These are phyloP conservation scores for Erebia aethiops DNA, from an alignment of 2,888 invertebrate genomes.

Conservation along the genomic window DNA sequence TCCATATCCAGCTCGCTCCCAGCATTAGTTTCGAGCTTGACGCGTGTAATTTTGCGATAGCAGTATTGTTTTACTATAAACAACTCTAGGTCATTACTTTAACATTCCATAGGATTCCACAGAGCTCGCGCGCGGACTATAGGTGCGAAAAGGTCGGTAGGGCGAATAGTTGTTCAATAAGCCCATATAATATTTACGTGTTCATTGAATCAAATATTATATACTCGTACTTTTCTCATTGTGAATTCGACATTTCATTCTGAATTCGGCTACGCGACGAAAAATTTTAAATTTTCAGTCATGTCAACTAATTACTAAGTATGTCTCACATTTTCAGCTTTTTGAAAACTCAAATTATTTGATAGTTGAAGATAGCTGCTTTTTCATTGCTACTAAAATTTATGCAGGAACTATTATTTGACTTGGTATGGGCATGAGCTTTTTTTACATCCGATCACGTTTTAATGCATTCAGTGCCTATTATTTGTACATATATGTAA, in stretches of 20 bases:
- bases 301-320: background rate
- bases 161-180: slow-evolving; percentile 29
- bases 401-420: slow-evolving; percentile 11
- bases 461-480: slow-evolving; percentile 70
- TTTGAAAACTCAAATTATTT: slow-evolving; percentile 29
- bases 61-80: too few relatives aligned
- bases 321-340: background rate
- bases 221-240: background rate
- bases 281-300: background rate
- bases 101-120: too few relatives aligned
- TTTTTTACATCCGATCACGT: slow-evolving; percentile 50
- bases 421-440: background rate
- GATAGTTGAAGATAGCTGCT: slow-evolving; percentile 18
- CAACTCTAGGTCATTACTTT: too few relatives aligned
- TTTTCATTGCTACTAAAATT: slow-evolving; percentile 10
- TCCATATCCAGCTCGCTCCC: too few relatives aligned
- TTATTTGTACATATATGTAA: slow-evolving; percentile 62
- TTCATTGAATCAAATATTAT: background rate
- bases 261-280: background rate
- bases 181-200: slow-evolving; percentile 39
- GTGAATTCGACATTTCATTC: background rate
- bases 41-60: too few relatives aligned
- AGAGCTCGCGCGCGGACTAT: too few relatives aligned
- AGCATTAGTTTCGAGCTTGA: too few relatives aligned
- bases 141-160: too few relatives aligned